Evolutionary conservation across 1,140 invertebrate species (phyloP), one percentile per base, ranked within the genome.

Genomic region (Augochlora pura): DNA sequence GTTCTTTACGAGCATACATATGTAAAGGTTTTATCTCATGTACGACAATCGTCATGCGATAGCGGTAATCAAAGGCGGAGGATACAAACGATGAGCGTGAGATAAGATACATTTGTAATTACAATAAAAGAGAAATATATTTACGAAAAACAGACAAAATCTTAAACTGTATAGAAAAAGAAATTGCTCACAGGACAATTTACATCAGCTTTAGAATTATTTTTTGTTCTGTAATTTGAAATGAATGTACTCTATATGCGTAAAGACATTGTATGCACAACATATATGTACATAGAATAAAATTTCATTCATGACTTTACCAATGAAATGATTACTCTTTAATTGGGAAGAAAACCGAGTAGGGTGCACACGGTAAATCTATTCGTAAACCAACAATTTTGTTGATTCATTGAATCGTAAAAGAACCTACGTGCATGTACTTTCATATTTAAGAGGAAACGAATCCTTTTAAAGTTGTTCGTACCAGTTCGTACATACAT

Each of bases 301-400:
- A 57, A 32, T 64, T 16, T 68, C 23, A 57, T 42, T 66, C 23
- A 59, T 25, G 7, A 10, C 66, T 18, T 62, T 52, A 18, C 46
- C 32, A 23, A 39, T 23, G 49, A 75, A 27, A 75, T 21, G 2
- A 82, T 71, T 54, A 62, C 62, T 46, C 54, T 62, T 71, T 49
- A 49, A 74, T 38, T 54, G 14, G 27, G 49, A 59, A 23, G 54
- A 62, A 21, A 77, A 52, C 1, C 16, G 46, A 16, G 38, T 49
- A 18, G 49, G 49, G 66, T 16, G 0, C 9, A 38, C 9, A 59
- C 3, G 54, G 27, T 14, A 42, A 57, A 62, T 82, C 38, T 2
- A 25, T 27, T 54, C 25, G 46, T 8, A 68, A 59, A n/a, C 46
- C 39, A 23, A 38, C 0, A 54, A 39, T 25, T 66, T 25, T 12